Evolutionary conservation across 2,797 vertebrate species (phyloP).

Genomic region (Tokudaia tokunoshimensis): DNA sequence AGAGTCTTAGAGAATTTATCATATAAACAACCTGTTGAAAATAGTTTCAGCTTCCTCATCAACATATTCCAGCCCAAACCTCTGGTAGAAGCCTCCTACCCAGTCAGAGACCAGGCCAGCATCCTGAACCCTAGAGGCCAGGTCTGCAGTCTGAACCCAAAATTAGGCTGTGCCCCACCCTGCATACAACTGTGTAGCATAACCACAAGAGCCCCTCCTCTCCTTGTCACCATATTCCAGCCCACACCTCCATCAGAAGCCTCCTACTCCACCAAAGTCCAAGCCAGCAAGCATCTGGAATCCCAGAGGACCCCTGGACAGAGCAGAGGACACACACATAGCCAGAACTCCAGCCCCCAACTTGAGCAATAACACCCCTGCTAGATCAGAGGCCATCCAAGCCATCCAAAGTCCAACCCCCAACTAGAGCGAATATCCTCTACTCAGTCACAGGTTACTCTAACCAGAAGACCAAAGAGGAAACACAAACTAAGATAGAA

Average conservation of each 20-base stretch:
- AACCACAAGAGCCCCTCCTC: background rate
- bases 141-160: background rate
- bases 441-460: background rate
- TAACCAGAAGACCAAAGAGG: background rate
- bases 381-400: background rate
- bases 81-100: background rate
- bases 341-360: background rate
- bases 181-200: background rate
- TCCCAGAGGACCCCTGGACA: background rate
- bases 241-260: background rate
- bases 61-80: background rate
- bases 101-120: background rate
- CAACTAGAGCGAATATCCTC: background rate
- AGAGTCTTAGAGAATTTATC: background rate
- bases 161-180: background rate
- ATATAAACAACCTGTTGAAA: background rate
- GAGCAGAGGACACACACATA: background rate
- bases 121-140: background rate
- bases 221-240: background rate
- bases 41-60: background rate
- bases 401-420: background rate
- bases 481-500: background rate
- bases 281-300: background rate
- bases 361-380: background rate
- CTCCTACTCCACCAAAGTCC: background rate